Conservation (phyloP, 2,797 vertebrate species). For the Euphonia xanthogaster region DNA sequence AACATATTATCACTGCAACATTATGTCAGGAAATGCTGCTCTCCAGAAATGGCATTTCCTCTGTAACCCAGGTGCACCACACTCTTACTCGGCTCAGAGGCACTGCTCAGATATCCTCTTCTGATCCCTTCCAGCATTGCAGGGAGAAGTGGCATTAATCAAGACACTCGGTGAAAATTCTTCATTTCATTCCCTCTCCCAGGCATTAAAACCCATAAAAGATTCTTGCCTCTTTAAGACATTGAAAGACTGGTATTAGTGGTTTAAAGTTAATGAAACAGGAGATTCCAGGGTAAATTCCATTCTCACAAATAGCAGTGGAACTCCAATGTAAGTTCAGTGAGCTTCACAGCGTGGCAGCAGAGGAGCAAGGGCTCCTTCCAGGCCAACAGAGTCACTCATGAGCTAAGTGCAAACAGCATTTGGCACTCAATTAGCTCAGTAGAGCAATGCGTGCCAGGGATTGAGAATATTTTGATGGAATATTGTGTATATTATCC, state of each 20-base stretch:
- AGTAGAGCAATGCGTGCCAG: not conserved
- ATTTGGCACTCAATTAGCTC: not conserved
- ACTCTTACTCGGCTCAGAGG: not conserved
- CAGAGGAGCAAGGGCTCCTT: not conserved
- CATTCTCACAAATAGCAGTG: not conserved
- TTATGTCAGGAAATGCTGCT: not conserved
- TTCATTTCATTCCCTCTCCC: not conserved
- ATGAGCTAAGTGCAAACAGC: not conserved
- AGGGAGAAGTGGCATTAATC: not conserved
- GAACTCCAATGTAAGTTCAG: not conserved
- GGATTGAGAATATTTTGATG: not conserved
- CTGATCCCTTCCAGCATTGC: not conserved
- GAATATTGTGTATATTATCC: not conserved
- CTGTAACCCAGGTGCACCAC: not conserved
- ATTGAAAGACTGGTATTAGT: not conserved
- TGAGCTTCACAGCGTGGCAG: not conserved
- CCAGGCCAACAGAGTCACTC: rapidly evolving
- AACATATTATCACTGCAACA: no score
- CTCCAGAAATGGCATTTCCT: not conserved
- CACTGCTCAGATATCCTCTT: not conserved
- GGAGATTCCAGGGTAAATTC: not conserved
- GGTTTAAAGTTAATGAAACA: not conserved
- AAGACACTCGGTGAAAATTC: not conserved
- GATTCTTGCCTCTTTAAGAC: not conserved
- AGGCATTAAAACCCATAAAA: not conserved